phyloP scores from a whole-genome alignment of 2,113 vertebrate species.

The Gyps fulvus region DNA sequence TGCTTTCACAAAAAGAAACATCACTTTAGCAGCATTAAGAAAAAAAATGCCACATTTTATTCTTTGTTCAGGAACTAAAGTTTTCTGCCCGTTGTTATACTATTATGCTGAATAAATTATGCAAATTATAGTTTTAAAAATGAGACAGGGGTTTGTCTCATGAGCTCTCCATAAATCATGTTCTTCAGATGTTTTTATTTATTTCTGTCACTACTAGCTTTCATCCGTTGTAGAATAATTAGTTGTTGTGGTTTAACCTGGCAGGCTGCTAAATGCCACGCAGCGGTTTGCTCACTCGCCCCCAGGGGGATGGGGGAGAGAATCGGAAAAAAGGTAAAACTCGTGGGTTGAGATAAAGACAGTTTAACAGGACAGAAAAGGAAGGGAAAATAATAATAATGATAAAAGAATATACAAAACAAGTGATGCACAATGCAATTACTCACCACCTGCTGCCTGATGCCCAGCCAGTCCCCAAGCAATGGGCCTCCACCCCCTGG shows the following conservation, averaged over 20 bases:
- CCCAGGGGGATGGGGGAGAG: too few species aligned
- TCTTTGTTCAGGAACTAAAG: neutral
- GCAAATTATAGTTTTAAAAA: neutral
- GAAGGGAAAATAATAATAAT: too few species aligned
- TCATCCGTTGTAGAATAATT: neutral
- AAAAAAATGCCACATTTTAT: neutral
- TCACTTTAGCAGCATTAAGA: neutral
- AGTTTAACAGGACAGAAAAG: too few species aligned
- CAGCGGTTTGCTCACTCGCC: too few species aligned
- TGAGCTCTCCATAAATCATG: neutral
- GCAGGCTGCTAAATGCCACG: too few species aligned
- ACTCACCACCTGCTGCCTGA: too few species aligned
- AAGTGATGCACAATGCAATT: too few species aligned
- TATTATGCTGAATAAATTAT: neutral
- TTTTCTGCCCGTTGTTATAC: neutral
- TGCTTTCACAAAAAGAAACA: neutral
- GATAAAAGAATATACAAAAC: too few species aligned
- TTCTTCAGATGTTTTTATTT: neutral
- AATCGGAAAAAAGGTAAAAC: too few species aligned
- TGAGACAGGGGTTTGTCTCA: neutral
- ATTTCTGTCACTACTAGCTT: neutral
- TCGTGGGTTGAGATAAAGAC: too few species aligned
- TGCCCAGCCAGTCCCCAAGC: too few species aligned
- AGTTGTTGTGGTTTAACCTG: neutral
- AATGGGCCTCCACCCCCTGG: too few species aligned